Evolutionary conservation across 2,888 invertebrate genomes (phyloP).

Genomic region (Oligia fasciuncula): DNA sequence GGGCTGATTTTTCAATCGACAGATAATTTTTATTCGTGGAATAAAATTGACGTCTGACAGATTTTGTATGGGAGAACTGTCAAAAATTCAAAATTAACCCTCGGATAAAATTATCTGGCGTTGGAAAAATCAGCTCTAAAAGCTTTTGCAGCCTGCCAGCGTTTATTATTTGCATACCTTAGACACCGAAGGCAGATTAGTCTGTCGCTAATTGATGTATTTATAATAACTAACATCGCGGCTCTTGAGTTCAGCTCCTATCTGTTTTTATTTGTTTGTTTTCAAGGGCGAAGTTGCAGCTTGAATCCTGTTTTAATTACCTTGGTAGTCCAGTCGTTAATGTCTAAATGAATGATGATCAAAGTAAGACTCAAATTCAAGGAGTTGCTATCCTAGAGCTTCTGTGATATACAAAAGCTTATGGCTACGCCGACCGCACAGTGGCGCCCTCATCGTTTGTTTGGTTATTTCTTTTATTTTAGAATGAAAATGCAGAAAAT

Average conservation of each 20-base stretch:
- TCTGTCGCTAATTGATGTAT: slow-evolving; percentile 51
- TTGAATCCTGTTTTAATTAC: slow-evolving; percentile 13
- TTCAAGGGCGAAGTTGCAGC: slow-evolving; percentile 8
- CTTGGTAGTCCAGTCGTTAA: slow-evolving; percentile 2
- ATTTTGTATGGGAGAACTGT: no score
- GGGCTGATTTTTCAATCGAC: no score
- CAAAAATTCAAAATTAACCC: no score
- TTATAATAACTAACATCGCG: slow-evolving; percentile 50
- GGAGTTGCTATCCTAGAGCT: background rate
- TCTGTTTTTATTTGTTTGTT: slow-evolving; percentile 24
- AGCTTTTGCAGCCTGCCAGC: slow-evolving; percentile 3
- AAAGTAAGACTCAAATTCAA: background rate
- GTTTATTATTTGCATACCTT: slow-evolving; percentile 23
- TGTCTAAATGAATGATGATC: slow-evolving; percentile 8
- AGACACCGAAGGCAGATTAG: slow-evolving; percentile 39
- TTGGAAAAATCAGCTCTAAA: background rate
- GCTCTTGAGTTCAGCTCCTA: background rate
- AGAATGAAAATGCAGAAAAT: no score
- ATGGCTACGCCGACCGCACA: no score
- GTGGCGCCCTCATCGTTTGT: no score
- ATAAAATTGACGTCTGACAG: no score
- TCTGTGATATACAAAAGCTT: background rate
- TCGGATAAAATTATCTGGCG: no score
- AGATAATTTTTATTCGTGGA: no score
- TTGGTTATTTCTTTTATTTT: no score